A percentile compares a stretch with the other conserved stretches of the same genome.
phyloP scores from a whole-genome alignment of 2,888 invertebrate species.

The Chironomus tentans region DNA sequence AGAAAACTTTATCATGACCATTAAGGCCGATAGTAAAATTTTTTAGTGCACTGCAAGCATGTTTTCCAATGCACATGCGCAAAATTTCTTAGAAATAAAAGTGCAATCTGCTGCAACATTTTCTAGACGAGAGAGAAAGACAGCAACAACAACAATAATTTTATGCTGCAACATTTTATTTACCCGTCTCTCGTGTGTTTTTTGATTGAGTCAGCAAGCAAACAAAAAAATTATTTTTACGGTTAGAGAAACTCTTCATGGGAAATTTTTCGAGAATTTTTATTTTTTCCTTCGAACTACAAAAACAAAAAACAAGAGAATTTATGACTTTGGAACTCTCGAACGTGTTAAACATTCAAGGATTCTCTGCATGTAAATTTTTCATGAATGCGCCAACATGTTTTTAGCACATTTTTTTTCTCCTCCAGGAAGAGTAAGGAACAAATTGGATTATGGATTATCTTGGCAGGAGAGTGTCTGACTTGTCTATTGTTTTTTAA shows the following conservation, averaged over 20 bases:
- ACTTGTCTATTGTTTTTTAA: no score
- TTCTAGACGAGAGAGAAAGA: no score
- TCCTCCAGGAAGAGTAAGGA: no score
- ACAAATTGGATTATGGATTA: no score
- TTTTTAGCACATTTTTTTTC: no score
- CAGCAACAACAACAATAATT: background rate
- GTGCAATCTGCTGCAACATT: background rate
- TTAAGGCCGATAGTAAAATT: background rate
- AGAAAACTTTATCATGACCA: background rate
- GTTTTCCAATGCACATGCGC: conserved; percentile 12
- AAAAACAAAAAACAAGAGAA: no score
- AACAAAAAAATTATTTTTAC: background rate
- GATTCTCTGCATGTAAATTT: no score
- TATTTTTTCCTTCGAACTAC: no score
- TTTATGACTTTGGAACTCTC: no score
- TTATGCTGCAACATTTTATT: background rate
- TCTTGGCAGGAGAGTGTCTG: no score
- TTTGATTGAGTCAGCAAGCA: background rate
- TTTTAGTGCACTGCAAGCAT: background rate
- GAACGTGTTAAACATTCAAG: no score
- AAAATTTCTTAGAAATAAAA: background rate
- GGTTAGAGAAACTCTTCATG: background rate
- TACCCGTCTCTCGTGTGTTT: background rate
- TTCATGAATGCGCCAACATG: no score
- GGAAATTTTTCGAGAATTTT: background rate